A percentile compares a stretch with the other conserved stretches of the same genome.
Conservation (phyloP, 2,888 invertebrate species). For the Plebejus argus region DNA sequence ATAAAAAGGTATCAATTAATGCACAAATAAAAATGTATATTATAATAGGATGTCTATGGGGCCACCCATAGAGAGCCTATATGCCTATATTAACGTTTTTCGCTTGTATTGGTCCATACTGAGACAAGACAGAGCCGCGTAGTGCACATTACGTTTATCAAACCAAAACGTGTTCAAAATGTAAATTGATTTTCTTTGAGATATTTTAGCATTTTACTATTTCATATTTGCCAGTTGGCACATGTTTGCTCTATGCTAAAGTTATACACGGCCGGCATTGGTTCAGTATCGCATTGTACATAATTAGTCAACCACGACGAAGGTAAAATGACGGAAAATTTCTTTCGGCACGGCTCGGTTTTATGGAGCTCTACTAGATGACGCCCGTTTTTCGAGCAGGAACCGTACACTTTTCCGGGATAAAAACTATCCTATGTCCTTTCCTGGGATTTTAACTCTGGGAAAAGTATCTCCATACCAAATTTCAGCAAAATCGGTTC, state of each 20-base stretch:
- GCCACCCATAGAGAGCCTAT: neutral
- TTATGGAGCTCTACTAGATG: neutral
- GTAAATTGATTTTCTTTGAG: conserved; percentile 15
- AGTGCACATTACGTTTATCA: conserved; percentile 37
- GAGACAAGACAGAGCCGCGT: neutral
- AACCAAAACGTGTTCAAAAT: conserved; percentile 41
- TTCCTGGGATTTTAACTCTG: too few species aligned
- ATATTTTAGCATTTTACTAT: conserved; percentile 10
- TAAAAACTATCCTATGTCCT: too few species aligned
- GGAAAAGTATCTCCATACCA: too few species aligned
- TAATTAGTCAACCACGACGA: conserved; percentile 25
- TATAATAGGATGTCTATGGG: too few species aligned
- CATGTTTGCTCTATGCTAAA: conserved; percentile 36
- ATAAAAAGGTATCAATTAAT: too few species aligned
- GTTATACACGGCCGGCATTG: conserved; percentile 17
- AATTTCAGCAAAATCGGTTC: too few species aligned
- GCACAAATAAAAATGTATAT: neutral
- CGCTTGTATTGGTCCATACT: neutral
- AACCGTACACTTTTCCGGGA: too few species aligned
- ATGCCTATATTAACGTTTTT: neutral
- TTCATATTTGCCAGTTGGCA: conserved; percentile 46
- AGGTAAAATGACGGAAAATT: neutral
- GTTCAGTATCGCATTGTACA: conserved; percentile 26
- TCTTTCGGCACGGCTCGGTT: neutral
- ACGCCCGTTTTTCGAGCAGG: too few species aligned